Evolutionary conservation across 2,113 vertebrate species (phyloP), one percentile per base, ranked within the genome.

Genomic region (Cynopterus brachyotis): DNA sequence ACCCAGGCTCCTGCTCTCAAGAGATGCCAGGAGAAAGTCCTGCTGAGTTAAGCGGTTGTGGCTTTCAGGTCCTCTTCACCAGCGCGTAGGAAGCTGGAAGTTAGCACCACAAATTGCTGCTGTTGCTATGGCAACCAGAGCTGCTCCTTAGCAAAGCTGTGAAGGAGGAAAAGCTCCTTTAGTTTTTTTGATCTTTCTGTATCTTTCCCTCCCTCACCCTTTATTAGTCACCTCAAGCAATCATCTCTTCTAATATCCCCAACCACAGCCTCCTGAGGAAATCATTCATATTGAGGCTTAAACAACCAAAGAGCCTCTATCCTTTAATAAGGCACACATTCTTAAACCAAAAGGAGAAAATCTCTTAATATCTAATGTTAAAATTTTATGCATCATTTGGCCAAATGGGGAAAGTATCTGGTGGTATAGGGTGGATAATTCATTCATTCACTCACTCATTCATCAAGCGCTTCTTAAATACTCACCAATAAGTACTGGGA

Each of bases 91-190:
- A 72, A 64, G 73, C 72, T 55, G 82, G 47, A 45, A 81, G 95
- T 72, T 82, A 60, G 81, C 1, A 13, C 59, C 30, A 12, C 73
- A 83, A 84, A 96, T 8, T 70, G 69, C 64, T 67, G 64, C 83
- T 67, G 97, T 96, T 97, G 60, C 96, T 81, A 96, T 88, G 75
- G 84, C 84, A 96, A 95, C 96, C 75, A 17, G 12, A 53, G 66
- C 64, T 4, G 94, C 79, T 96, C 59, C 60, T 89, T 11, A 22
- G 90, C 89, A 95, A 95, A 91, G 86, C 97, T 45, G 57, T 73
- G 45, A 26, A 72, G 59, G 55, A 94, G 85, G 37, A 78, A 91
- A 89, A 64, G 17, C 78, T 69, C 64, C 60, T 92, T 55, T 40
- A 22, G 62, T 79, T 45, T 80, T 95, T 91, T 89, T 83, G 72